Base-by-base conservation (phyloP, 2,797 vertebrate genomes). In the Poeciliopsis turneri region DNA sequence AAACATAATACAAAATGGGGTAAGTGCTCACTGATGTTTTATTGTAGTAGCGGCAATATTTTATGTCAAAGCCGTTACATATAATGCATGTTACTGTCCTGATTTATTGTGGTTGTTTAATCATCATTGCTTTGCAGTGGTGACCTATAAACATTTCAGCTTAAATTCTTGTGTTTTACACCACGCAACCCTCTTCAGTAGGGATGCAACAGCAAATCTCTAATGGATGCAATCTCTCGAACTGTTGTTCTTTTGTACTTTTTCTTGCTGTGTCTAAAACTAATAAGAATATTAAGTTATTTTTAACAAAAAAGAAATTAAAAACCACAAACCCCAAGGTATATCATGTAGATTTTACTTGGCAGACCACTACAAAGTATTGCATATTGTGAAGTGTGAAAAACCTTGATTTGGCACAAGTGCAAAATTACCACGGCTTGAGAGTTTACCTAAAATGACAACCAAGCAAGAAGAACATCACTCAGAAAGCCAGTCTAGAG, bases 81-180 rank as follows among this genome's bases (percentile, higher is more conserved):
- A 76, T 85, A 73, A 71, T 30, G 16, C 77, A 84, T 75, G 73
- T 82, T 72, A 80, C 76, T 55, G 73, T 85, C 76, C 72, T 74
- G 86, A 81, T 79, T 79, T 78, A 76, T 82, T 78, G 46, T 39
- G 75, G 64, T 71, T 87, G 78, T 81, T 86, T 36, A 79, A 81
- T 84, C 86, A 75, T 49, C 77, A 79, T 64, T 51, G 75, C 79
- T 88, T 77, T 86, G 75, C 82, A 87, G 79, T 23, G n/a, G 77
- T 85, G 82, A 72, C 59, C 86, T 87, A 66, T 87, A 74, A 75
- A 86, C 78, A 72, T 74, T 66, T 86, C 80, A 47, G 71, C 75
- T 82, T 79, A 53, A 66, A 45, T 59, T 71, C 53, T 78, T 84
- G 79, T 75, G 75, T 85, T 72, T 66, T 85, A 79, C 80, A 76